Evolutionary conservation across 2,888 invertebrate species (phyloP), one percentile per base, ranked within the genome.

Genomic region (Callinectes sapidus): DNA sequence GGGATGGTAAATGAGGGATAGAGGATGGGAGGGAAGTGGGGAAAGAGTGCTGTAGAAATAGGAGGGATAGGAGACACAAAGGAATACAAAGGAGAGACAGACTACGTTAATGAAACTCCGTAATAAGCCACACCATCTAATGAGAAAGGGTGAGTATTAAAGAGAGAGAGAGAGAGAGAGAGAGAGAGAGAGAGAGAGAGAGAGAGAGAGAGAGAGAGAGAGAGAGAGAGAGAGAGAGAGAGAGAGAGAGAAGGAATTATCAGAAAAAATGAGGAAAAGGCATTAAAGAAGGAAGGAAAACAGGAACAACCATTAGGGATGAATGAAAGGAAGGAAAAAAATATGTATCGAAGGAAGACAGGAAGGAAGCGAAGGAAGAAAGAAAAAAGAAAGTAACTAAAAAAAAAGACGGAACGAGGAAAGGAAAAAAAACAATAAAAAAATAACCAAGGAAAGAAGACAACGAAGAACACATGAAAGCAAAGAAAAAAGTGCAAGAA

Each of bases 51-150:
- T 8, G 13, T n/a, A n/a, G 28, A 28, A 28, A 10, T n/a, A 2
- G 71, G 8, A 10, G 10, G 16, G 89, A 23, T 39, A 54, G 85
- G 85, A 81, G 71, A 77, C 48, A 48, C 42, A 35, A 89, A 71
- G 48, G 90, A 86, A 55, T 6, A 86, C 81, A 81, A 81, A 85
- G 81, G 66, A 86, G 35, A 55, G 18, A 16, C 81, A 32, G 48
- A 28, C 48, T 2, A 8, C 3, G n/a, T n/a, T n/a, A n/a, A n/a
- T n/a, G 48, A n/a, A 16, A 3, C 42, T 42, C 42, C 6, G 42
- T 42, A 42, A 42, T 42, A 42, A 42, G 42, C 42, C 42, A 42
- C 6, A 6, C 6, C 42, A 42, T 42, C 6, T 42, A 42, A 6
- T 42, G 48, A 48, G 48, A 48, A 10, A 48, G 48, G 10, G 48